Base-by-base conservation (phyloP, 2,113 vertebrate species). In the Paedocypris sp. region DNA sequence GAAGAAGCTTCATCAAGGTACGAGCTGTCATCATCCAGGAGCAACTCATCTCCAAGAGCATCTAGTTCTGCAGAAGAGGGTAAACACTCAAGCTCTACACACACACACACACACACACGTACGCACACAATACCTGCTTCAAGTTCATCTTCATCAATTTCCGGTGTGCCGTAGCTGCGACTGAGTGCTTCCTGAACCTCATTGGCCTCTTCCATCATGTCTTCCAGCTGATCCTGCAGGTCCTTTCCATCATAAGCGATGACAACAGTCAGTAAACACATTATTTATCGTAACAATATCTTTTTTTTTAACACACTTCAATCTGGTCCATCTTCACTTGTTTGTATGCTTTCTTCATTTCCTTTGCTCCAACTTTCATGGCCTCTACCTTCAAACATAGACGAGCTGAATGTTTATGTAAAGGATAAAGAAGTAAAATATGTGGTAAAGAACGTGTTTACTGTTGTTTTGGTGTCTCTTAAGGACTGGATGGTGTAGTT, bases 261-360 rank as follows among this genome's bases (percentile, higher is more conserved):
- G 3, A 39, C 5, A 31, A 51, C 23, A 2, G 51, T 11, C 12
- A 26, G 20, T 13, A 5, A n/a, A n/a, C 2, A 26, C 13, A 12
- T 26, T 6, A 15, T 51, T 59, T 22, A 45, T 10, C 11, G n/a
- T n/a, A n/a, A n/a, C n/a, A n/a, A n/a, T n/a, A n/a, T n/a, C n/a
- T n/a, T n/a, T n/a, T n/a, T n/a, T n/a, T n/a, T n/a, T n/a, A 43
- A 71, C 75, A n/a, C 81, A 99, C 95, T 79, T 99, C 95, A 46
- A 99, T 99, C 59, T 99, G 91, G 79, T 98, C 94, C 0, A 98
- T 84, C 81, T 94, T 97, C 53, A 99, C 92, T 67, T 95, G 84
- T 67, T 93, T 97, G 68, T 99, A 99, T 29, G 95, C 93, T 61
- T 84, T 96, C 73, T 99, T 98, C 95, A 99, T 99, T 83, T 99